phyloP scores from a whole-genome alignment of 2,113 vertebrate genomes.

The Phrynocephalus versicolor region DNA sequence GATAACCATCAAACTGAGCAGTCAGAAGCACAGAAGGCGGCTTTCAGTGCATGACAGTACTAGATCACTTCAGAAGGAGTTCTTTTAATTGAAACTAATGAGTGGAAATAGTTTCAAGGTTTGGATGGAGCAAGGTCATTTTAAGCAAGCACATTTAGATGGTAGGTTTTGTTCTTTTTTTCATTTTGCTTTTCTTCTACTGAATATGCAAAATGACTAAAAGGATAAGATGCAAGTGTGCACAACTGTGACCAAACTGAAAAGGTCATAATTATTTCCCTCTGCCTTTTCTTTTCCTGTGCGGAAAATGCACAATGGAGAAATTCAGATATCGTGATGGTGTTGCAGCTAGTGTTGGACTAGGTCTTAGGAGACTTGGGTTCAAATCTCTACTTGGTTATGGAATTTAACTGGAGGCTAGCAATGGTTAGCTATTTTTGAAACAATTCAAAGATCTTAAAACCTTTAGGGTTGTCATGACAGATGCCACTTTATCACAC shows the following conservation, averaged over 20 bases:
- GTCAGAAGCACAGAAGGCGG: slow-evolving; percentile 6
- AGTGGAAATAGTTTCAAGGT: slow-evolving; percentile 7
- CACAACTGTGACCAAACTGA: not conserved
- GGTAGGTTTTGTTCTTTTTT: not conserved
- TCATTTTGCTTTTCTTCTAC: not conserved
- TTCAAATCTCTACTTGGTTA: too few species aligned
- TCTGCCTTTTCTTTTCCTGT: not conserved
- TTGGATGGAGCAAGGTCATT: slow-evolving; percentile 3
- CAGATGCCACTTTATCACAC: too few species aligned
- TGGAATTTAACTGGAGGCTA: too few species aligned
- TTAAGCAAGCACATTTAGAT: not conserved
- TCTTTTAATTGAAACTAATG: slow-evolving; percentile 12
- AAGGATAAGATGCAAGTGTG: not conserved
- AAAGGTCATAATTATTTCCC: not conserved
- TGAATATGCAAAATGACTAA: not conserved
- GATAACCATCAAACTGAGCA: slow-evolving; percentile 2
- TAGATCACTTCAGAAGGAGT: slow-evolving; percentile 10
- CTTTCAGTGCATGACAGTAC: slow-evolving; percentile 7
- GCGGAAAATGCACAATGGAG: not conserved
- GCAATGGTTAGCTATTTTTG: too few species aligned
- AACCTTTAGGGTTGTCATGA: too few species aligned
- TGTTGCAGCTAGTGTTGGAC: too few species aligned
- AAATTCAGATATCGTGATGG: too few species aligned
- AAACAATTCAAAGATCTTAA: too few species aligned
- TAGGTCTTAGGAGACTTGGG: too few species aligned